phyloP scores from a whole-genome alignment of 1,140 invertebrate genomes.

The Leptinotarsa undecemlineata region DNA sequence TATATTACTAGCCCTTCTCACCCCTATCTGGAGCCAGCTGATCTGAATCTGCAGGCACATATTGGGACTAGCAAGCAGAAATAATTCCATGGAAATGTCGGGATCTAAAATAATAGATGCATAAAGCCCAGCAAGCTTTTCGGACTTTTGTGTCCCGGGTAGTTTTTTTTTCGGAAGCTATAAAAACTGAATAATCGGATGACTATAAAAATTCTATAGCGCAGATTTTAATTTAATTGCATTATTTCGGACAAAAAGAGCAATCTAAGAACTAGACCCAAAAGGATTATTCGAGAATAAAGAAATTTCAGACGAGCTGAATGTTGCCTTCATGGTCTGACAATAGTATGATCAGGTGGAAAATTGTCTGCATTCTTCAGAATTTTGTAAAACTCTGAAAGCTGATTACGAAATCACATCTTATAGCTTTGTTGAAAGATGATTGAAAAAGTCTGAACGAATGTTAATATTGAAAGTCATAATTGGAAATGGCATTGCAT shows the following conservation, averaged over 20 bases:
- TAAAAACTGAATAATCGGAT: slow-evolving; percentile 22
- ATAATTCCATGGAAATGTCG: slow-evolving; percentile 24
- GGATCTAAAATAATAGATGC: slow-evolving; percentile 18
- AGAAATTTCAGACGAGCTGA: slow-evolving; percentile 6
- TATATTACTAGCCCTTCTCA: not conserved
- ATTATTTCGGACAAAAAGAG: slow-evolving; percentile 25
- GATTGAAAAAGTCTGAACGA: too few relatives aligned
- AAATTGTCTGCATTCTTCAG: not conserved
- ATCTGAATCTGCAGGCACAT: slow-evolving; percentile 22
- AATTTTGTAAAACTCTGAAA: not conserved
- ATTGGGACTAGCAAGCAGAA: slow-evolving; percentile 17
- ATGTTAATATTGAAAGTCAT: too few relatives aligned
- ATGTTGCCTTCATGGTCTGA: not conserved
- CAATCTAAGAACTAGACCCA: slow-evolving; percentile 11
- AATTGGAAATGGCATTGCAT: too few relatives aligned
- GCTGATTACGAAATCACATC: slow-evolving; percentile 1
- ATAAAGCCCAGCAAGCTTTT: slow-evolving; percentile 18
- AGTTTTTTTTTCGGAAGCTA: slow-evolving; percentile 19
- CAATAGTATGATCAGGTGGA: slow-evolving; percentile 2
- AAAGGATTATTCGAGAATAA: slow-evolving; percentile 14
- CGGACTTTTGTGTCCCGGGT: not conserved
- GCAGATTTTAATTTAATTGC: slow-evolving; percentile 20
- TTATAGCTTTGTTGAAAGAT: not conserved
- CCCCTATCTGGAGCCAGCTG: slow-evolving; percentile 16
- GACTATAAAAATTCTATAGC: slow-evolving; percentile 17